A percentile compares a stretch with the other conserved stretches of the same genome.
Conservation (phyloP, 1,140 invertebrate genomes). For the Littorina saxatilis region DNA sequence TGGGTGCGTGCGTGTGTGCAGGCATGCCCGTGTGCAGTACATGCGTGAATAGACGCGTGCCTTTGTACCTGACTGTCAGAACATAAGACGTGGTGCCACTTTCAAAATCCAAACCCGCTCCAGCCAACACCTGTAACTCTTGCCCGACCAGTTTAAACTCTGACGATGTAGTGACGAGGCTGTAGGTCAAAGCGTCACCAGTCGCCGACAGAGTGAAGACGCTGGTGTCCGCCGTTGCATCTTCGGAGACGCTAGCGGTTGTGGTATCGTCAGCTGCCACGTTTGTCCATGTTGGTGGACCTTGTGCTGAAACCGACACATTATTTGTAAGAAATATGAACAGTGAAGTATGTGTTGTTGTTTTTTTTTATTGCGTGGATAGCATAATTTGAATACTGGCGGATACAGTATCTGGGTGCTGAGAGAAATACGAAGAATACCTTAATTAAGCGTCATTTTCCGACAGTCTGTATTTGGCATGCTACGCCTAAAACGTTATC, state of each 20-base stretch:
- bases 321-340: background rate
- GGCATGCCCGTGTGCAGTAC: background rate
- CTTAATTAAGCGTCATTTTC: too few species aligned
- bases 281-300: background rate
- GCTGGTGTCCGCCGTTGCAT: background rate
- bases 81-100: too few species aligned
- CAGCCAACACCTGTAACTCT: background rate
- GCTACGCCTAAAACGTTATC: too few species aligned
- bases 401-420: too few species aligned
- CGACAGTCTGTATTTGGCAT: too few species aligned
- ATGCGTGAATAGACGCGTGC: background rate
- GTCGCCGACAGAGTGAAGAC: background rate
- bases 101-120: background rate
- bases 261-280: background rate
- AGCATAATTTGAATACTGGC: too few species aligned
- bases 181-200: constrained; percentile 19
- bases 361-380: too few species aligned
- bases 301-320: background rate
- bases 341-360: background rate
- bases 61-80: background rate
- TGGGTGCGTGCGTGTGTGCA: background rate
- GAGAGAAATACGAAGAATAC: too few species aligned
- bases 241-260: background rate
- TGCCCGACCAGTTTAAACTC: background rate
- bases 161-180: background rate